Evolutionary conservation across 2,113 vertebrate species (phyloP).

Genomic region (Gavia stellata): DNA sequence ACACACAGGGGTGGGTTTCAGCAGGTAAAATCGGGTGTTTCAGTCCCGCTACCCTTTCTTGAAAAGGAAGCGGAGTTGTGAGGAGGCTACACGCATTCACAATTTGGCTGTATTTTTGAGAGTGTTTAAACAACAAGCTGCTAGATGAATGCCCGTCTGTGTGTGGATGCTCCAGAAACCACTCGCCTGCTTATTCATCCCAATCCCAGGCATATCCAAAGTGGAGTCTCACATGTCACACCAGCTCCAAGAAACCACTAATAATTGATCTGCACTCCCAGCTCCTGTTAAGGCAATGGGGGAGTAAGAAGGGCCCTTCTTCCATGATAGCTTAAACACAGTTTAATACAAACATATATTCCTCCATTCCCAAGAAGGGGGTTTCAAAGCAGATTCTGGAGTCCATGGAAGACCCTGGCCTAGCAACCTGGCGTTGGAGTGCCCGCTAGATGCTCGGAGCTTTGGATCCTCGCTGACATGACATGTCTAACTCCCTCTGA

Average conservation of each 20-base stretch:
- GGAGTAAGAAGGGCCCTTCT: background rate
- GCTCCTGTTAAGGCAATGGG: background rate
- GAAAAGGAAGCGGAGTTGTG: background rate
- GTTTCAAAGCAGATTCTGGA: background rate
- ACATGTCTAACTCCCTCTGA: background rate
- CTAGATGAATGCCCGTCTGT: background rate
- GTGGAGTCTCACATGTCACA: background rate
- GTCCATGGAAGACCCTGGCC: background rate
- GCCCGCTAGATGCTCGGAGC: background rate
- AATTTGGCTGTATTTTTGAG: background rate
- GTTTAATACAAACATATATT: background rate
- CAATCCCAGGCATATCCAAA: background rate
- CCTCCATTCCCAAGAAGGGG: background rate
- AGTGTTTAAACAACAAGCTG: background rate
- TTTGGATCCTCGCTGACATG: background rate
- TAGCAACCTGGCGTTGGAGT: fast-evolving
- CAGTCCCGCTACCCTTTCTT: background rate
- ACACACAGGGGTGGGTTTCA: background rate
- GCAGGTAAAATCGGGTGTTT: background rate
- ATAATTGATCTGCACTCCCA: background rate
- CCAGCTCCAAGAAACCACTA: background rate
- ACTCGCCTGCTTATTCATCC: background rate
- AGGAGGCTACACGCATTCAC: background rate
- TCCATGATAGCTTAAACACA: background rate
- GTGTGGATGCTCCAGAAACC: background rate